These are phyloP conservation scores for Panulirus ornatus DNA, from an alignment of 1,140 invertebrate genomes.

Conservation along the genomic window DNA sequence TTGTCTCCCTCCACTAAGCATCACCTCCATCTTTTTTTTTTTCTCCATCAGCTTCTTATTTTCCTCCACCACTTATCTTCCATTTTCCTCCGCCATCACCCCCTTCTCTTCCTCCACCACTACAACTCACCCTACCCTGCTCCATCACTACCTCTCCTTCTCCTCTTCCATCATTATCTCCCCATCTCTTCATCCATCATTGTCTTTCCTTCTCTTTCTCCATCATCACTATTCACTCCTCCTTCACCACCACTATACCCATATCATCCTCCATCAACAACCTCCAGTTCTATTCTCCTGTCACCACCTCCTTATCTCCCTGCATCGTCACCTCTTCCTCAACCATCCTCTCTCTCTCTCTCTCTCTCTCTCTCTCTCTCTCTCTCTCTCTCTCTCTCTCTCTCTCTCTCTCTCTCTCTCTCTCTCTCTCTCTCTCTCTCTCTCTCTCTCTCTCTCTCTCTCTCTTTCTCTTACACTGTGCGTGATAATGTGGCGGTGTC, in stretches of 20 bases:
- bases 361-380: neutral
- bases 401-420: neutral
- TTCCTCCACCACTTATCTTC: neutral
- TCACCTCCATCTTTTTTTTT: neutral
- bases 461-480: no score
- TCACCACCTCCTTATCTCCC: neutral
- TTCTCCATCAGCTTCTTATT: neutral
- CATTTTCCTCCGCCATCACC: neutral
- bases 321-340: neutral
- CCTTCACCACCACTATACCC: neutral
- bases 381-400: neutral
- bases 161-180: neutral
- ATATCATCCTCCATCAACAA: neutral
- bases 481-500: no score
- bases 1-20: neutral
- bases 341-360: no score
- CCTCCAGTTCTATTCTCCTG: neutral
- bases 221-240: neutral
- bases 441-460: neutral
- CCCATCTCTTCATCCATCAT: neutral
- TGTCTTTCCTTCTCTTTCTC: neutral
- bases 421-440: constrained; percentile 6
- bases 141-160: neutral
- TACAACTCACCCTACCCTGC: neutral
- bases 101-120: neutral